Evolutionary conservation across 1,140 invertebrate species (phyloP), one percentile per base, ranked within the genome.

Genomic region (Drosophila carrolli): DNA sequence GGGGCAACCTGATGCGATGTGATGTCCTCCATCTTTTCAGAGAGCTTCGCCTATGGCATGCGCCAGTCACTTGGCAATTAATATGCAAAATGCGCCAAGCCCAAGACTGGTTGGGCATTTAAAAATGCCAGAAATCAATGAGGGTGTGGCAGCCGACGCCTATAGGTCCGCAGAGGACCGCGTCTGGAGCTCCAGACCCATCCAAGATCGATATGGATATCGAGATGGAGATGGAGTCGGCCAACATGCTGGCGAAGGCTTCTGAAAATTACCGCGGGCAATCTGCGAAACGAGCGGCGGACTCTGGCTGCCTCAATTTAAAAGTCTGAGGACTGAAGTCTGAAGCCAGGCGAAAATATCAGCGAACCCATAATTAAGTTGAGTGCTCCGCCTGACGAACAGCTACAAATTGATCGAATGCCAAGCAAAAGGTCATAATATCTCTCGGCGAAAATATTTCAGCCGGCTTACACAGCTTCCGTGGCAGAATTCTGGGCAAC

Each of bases 331-430:
- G 50, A 51, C 44, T 23, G 19, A 29, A 29, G 47, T 54, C 40
- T 47, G 5, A 11, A 23, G 62, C 58, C 57, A 74, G 50, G 78
- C 73, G 54, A 79, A 83, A 72, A 65, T 35, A 79, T 73, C 60
- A 67, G 58, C 62, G 48, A 75, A 81, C 84, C 84, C 83, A 89
- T 89, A 89, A 89, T 89, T 89, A 89, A 89, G 84, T 67, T 83
- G 81, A 89, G 89, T 81, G 73, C 66, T 78, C 57, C 48, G 59
- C 53, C 80, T 78, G 83, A 83, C 59, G 84, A 65, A 75, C 84
- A 75, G 77, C 84, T 72, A 89, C 84, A 88, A 88, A 88, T 89
- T 88, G 84, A 89, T 88, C 84, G 84, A 88, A 80, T 77, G 67
- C 76, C 80, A 73, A 55, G 56, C 81, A 66, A 89, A 84, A 84